Evolutionary conservation across 2,113 vertebrate species (phyloP), one percentile per base, ranked within the genome.

Genomic region (Gobius niger): DNA sequence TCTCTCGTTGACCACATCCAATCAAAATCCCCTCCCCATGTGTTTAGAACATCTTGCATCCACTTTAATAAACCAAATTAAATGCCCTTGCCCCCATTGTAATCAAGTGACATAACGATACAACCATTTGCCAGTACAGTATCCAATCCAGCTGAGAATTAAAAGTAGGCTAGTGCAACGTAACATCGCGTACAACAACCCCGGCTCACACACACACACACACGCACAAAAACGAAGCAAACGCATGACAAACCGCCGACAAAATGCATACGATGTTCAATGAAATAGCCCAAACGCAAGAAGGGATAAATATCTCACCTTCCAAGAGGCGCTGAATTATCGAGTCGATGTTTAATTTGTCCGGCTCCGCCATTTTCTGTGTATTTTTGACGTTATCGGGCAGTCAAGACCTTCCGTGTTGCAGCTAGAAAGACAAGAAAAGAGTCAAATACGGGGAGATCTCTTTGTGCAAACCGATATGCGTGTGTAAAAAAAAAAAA

Each of bases 301-400:
- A 0, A 8, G 16, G 3, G 6, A 47, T 67, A 14, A 24, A 11
- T 2, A 46, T 1, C 90, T 94, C 79, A 98, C 96, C 96, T 95
- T 98, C 95, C 90, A 98, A 86, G 74, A 98, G 94, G 83, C 95
- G 94, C 88, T 96, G 95, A 92, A 98, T 98, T 92, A 97, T 96
- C 73, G 95, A 98, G 90, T 98, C 96, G 83, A 98, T 93, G 92
- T 98, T 98, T 91, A 98, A 94, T 92, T 97, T 98, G 91, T 94
- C 93, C 87, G 92, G 91, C 85, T 94, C 93, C 91, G 93, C 92
- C 93, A 94, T 94, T 93, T 93, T 94, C 88, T 82, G 76, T 86
- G 72, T 87, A 84, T 90, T 63, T 90, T 74, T 82, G 85, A 79
- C 84, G 90, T 86, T 85, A 84, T 88, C 89, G 75, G 77, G 84